Conservation (phyloP, 2,797 vertebrate species). For the Rhinoraja longicauda region DNA sequence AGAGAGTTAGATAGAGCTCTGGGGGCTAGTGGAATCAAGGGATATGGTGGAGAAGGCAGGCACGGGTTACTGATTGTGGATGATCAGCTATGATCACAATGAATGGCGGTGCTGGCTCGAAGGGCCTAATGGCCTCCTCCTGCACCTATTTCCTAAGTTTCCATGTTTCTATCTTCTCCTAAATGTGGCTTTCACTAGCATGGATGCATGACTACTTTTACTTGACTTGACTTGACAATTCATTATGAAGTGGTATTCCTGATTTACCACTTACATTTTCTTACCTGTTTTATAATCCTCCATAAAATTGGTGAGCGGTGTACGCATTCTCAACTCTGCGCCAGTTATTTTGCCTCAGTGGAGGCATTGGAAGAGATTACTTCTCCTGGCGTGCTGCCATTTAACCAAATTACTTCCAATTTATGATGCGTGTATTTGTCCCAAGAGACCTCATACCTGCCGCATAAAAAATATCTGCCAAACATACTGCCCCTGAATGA, state of each 20-base stretch:
- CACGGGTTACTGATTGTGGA: no score
- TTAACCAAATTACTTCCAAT: background rate
- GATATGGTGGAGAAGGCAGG: no score
- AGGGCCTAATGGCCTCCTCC: no score
- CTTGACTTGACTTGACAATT: no score
- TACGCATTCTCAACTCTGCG: background rate
- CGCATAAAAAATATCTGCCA: background rate
- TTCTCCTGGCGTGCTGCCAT: background rate
- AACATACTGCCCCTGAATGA: no score
- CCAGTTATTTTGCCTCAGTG: background rate
- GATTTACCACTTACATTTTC: background rate
- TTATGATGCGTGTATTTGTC: background rate
- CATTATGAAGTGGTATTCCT: background rate
- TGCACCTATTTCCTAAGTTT: no score
- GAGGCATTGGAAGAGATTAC: background rate
- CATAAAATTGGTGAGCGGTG: background rate
- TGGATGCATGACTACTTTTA: background rate
- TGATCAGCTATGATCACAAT: no score
- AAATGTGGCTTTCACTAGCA: background rate
- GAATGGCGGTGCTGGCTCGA: no score
- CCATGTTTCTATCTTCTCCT: no score
- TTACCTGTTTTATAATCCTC: background rate
- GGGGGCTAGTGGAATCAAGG: no score
- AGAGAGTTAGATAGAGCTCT: no score
- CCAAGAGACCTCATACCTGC: background rate